Conservation (phyloP, 23 tunicate species). For the Pegea sp. region DNA sequence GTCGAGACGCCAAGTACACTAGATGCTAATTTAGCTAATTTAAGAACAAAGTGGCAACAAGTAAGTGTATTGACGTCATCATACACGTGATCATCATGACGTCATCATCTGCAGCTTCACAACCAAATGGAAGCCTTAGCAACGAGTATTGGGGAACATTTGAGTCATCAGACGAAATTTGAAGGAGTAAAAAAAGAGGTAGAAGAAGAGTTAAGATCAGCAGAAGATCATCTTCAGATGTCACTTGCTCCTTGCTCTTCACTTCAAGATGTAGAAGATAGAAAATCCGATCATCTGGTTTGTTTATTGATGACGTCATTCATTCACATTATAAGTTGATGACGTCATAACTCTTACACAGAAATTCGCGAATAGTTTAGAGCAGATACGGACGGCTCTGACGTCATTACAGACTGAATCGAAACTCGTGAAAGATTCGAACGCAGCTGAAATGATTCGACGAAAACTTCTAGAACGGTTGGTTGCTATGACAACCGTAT, state of each 20-base stretch:
- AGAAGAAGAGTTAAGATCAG: slow-evolving; percentile 13
- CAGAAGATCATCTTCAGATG: slow-evolving; percentile 17
- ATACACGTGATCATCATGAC: too few relatives aligned
- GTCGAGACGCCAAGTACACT: slow-evolving; percentile 66
- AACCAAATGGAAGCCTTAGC: slow-evolving; percentile 45
- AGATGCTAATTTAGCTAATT: slow-evolving; percentile 58
- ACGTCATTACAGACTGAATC: slow-evolving; percentile 55
- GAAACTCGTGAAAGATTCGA: slow-evolving; percentile 43
- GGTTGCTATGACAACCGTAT: background rate
- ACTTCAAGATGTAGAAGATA: slow-evolving; percentile 20
- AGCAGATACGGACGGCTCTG: slow-evolving; percentile 36
- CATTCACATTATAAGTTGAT: too few relatives aligned
- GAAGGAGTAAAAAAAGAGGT: slow-evolving; percentile 21
- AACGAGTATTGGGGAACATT: slow-evolving; percentile 34
- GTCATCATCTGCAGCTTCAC: slow-evolving; percentile 12
- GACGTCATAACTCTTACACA: too few relatives aligned
- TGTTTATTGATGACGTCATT: too few relatives aligned
- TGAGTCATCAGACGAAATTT: slow-evolving; percentile 61
- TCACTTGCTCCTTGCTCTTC: slow-evolving; percentile 18
- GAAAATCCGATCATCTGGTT: slow-evolving; percentile 56
- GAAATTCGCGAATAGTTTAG: slow-evolving; percentile 50
- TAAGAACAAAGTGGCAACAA: slow-evolving; percentile 82
- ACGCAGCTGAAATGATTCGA: slow-evolving; percentile 9
- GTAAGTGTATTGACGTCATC: too few relatives aligned
- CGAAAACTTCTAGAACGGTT: slow-evolving; percentile 7